Percentiles rank a stretch among this genome's conserved stretches.
Conservation (phyloP, 2,888 invertebrate genomes). For the Aleiodes alternator region DNA sequence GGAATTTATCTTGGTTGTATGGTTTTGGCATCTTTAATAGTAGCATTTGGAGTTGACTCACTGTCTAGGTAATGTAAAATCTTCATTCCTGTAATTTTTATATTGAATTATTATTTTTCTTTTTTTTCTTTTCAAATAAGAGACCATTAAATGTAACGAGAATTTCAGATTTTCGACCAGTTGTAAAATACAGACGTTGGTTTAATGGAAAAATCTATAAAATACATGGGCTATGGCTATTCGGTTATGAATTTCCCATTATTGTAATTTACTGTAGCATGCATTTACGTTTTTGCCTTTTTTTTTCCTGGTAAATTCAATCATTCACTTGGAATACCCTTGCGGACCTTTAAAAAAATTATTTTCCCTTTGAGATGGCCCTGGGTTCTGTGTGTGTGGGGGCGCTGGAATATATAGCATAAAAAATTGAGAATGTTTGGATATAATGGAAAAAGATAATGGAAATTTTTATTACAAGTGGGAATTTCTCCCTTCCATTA, state of each 20-base stretch:
- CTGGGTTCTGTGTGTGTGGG: too few relatives aligned
- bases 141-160: constrained; percentile 6
- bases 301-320: neutral
- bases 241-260: constrained; percentile 23
- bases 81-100: neutral
- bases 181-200: constrained; percentile 17
- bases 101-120: neutral
- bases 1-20: constrained; percentile 90
- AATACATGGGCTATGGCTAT: neutral
- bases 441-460: too few relatives aligned
- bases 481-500: too few relatives aligned
- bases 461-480: too few relatives aligned
- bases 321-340: neutral
- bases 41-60: constrained; percentile 88
- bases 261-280: constrained; percentile 5
- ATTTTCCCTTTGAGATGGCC: too few relatives aligned
- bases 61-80: constrained; percentile 80
- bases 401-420: too few relatives aligned
- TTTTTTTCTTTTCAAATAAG: neutral
- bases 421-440: too few relatives aligned
- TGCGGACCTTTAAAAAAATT: too few relatives aligned
- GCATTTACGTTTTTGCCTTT: neutral
- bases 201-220: constrained; percentile 1
- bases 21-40: constrained; percentile 83
- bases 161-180: neutral